Conservation (phyloP, 92 coral and sea anemone species). For the Zoanthus sociatus region DNA sequence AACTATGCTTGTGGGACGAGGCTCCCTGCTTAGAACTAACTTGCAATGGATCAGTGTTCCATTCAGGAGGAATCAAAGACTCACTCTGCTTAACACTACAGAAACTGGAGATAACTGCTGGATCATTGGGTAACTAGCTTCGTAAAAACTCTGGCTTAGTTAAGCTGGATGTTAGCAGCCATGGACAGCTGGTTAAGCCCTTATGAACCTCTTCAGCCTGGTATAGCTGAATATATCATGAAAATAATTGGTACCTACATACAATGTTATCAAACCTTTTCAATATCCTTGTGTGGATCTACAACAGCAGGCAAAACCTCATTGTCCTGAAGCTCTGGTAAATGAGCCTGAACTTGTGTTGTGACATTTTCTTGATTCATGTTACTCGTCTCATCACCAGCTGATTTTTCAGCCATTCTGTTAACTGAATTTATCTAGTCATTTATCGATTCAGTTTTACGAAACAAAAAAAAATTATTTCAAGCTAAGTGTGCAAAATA, state of each 20-base stretch:
- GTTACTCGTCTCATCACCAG: neutral
- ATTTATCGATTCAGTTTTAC: neutral
- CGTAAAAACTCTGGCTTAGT: no score
- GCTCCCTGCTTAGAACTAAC: no score
- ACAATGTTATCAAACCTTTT: conserved; percentile 21
- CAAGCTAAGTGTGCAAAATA: neutral
- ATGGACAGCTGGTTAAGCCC: no score
- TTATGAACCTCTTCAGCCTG: no score
- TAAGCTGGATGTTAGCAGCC: no score
- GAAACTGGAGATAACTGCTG: no score
- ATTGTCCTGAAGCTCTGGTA: conserved; percentile 14
- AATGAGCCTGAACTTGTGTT: neutral
- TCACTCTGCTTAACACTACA: no score
- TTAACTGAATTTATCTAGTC: neutral
- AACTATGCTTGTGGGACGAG: no score
- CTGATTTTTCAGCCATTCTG: neutral
- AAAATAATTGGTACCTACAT: neutral
- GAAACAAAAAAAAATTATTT: neutral
- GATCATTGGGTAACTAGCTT: no score
- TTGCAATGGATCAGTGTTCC: no score
- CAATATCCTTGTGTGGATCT: conserved; percentile 28
- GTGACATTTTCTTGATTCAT: conserved; percentile 15
- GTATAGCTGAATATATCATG: neutral
- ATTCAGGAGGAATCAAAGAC: no score
- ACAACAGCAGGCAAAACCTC: neutral